These are phyloP conservation scores for Temnothorax nylanderi DNA, from an alignment of 1,140 invertebrate species.

Conservation along the genomic window DNA sequence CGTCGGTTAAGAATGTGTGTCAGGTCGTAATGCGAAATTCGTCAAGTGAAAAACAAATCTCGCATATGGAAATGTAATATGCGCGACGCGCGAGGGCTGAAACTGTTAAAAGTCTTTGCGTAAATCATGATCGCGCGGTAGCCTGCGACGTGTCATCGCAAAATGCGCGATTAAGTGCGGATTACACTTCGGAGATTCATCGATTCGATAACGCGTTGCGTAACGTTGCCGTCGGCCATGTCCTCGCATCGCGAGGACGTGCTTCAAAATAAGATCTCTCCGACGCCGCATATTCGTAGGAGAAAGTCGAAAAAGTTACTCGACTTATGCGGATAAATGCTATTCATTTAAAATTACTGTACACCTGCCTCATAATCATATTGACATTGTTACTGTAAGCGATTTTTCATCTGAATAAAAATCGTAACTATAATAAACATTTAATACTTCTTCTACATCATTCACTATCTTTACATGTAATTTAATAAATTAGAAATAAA, in stretches of 20 bases:
- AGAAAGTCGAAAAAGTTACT: conserved; percentile 47
- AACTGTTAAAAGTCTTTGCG: not conserved
- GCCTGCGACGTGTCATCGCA: conserved; percentile 40
- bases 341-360: not conserved
- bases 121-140: conserved; percentile 29
- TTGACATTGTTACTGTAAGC: not conserved
- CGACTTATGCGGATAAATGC: not conserved
- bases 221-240: conserved; percentile 58
- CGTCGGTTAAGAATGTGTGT: conserved; percentile 19
- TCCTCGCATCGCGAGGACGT: conserved; percentile 31
- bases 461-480: not conserved
- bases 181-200: conserved; percentile 51
- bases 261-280: conserved; percentile 50
- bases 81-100: not conserved
- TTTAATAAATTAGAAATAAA: not conserved
- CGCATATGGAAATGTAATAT: not conserved
- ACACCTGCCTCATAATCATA: not conserved
- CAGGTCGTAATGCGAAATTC: conserved; percentile 24
- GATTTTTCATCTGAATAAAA: not conserved
- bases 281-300: conserved; percentile 12
- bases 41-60: conserved; percentile 29
- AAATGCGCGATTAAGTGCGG: conserved; percentile 29
- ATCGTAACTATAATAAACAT: not conserved
- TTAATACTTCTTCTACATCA: not conserved
- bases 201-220: conserved; percentile 70